A percentile compares a stretch with the other conserved stretches of the same genome.
Evolutionary conservation across 2,113 vertebrate species (phyloP).

Genomic region (Xenopus borealis): DNA sequence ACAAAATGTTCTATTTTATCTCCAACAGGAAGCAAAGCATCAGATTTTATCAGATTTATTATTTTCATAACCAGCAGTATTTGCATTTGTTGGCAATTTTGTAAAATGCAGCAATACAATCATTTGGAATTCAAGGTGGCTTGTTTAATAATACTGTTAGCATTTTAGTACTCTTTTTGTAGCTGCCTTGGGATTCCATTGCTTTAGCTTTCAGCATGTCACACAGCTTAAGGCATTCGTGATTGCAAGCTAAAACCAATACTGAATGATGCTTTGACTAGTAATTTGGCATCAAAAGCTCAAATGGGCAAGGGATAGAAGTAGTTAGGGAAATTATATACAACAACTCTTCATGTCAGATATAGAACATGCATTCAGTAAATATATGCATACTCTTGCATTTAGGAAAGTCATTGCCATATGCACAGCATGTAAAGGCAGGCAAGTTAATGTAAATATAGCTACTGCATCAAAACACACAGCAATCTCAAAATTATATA

Average conservation of each 20-base stretch:
- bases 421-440: conserved; percentile 20
- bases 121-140: conserved; percentile 33
- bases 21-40: conserved; percentile 21
- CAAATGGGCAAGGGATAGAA: not conserved
- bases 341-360: not conserved
- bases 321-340: not conserved
- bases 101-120: conserved; percentile 10
- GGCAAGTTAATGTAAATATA: conserved; percentile 6
- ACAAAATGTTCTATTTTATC: not conserved
- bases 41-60: conserved; percentile 24
- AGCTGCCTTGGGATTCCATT: conserved; percentile 13
- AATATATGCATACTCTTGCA: conserved; percentile 19
- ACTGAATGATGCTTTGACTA: not conserved
- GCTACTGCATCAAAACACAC: not conserved
- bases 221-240: not conserved
- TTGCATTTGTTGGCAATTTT: conserved; percentile 32
- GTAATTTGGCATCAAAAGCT: not conserved
- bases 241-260: not conserved
- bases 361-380: conserved; percentile 4
- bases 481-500: no score
- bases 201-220: conserved; percentile 12
- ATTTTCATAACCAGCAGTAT: conserved; percentile 26
- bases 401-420: conserved; percentile 18
- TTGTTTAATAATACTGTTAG: conserved; percentile 32
- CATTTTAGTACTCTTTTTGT: conserved; percentile 4